A percentile compares a stretch with the other conserved stretches of the same genome.
Conservation (phyloP, 1,140 invertebrate species). For the Condylostylus longicornis region DNA sequence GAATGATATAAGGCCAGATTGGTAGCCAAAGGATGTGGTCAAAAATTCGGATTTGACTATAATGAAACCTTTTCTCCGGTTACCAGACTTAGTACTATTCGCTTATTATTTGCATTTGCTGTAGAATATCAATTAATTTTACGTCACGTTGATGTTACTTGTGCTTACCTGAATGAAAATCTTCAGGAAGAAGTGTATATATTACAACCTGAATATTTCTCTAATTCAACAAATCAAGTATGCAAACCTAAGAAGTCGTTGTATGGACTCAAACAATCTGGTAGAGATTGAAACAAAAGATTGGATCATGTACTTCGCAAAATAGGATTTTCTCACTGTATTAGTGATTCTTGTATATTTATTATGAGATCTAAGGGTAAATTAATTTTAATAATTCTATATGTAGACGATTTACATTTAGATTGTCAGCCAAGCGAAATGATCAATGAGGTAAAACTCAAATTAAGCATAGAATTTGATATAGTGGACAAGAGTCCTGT, state of each 20-base stretch:
- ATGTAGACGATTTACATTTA: no score
- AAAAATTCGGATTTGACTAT: constrained; percentile 28
- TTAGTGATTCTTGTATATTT: no score
- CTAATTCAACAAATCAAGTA: neutral
- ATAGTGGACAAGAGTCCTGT: no score
- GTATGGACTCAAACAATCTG: constrained; percentile 6
- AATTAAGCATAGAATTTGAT: no score
- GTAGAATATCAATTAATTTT: constrained; percentile 15
- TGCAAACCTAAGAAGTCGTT: constrained; percentile 3
- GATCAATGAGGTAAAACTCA: no score
- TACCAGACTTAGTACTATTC: constrained; percentile 20
- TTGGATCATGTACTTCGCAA: no score
- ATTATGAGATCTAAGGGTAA: no score
- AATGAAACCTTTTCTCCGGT: constrained; percentile 27
- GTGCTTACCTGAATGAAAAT: constrained; percentile 32
- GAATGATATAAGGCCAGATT: constrained; percentile 28
- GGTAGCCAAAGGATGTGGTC: constrained; percentile 29
- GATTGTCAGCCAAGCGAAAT: no score
- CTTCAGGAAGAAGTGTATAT: constrained; percentile 23
- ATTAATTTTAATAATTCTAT: no score
- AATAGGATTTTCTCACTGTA: no score
- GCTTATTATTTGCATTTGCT: constrained; percentile 21
- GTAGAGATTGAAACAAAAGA: no score
- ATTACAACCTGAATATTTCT: constrained; percentile 5
- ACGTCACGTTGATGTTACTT: constrained; percentile 27